A percentile compares a stretch with the other conserved stretches of the same genome.
Conservation (phyloP, 2,888 invertebrate genomes). For the Antitype chi region DNA sequence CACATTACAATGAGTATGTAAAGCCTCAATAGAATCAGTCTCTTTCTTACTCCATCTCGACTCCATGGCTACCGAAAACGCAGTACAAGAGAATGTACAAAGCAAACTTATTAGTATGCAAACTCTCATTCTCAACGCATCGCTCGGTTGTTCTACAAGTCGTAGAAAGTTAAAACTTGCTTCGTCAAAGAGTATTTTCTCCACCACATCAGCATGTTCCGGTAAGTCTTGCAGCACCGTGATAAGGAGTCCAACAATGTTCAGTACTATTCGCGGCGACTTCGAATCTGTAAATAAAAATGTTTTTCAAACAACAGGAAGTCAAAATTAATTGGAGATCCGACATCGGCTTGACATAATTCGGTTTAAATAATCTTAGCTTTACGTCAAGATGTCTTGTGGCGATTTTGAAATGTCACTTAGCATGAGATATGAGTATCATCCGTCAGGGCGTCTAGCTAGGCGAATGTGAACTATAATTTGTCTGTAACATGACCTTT, state of each 20-base stretch:
- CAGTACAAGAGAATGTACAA: constrained; percentile 92
- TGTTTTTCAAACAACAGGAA: constrained; percentile 34
- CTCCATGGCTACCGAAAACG: constrained; percentile 90
- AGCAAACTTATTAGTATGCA: constrained; percentile 94
- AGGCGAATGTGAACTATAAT: constrained; percentile 34
- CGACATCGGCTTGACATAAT: constrained; percentile 44
- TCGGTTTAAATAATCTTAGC: constrained; percentile 47
- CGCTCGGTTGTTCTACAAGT: constrained; percentile 91
- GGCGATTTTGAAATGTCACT: constrained; percentile 52
- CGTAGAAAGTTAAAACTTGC: constrained; percentile 87
- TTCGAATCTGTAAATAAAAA: constrained; percentile 85
- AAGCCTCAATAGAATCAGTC: constrained; percentile 90
- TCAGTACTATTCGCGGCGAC: constrained; percentile 92
- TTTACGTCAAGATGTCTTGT: constrained; percentile 51
- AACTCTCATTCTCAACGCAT: constrained; percentile 91
- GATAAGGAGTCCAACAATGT: constrained; percentile 93
- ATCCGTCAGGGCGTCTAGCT: constrained; percentile 36
- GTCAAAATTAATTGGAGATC: constrained; percentile 52
- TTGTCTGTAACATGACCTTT: constrained; percentile 53
- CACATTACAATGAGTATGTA: constrained; percentile 92
- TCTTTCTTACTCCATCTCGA: constrained; percentile 91
- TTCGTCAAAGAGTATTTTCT: constrained; percentile 92
- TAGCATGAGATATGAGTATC: constrained; percentile 38
- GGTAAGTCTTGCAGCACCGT: constrained; percentile 94
- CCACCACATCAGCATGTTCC: constrained; percentile 94